phyloP scores from a whole-genome alignment of 2,113 vertebrate species.

The Phrynosoma platyrhinos region DNA sequence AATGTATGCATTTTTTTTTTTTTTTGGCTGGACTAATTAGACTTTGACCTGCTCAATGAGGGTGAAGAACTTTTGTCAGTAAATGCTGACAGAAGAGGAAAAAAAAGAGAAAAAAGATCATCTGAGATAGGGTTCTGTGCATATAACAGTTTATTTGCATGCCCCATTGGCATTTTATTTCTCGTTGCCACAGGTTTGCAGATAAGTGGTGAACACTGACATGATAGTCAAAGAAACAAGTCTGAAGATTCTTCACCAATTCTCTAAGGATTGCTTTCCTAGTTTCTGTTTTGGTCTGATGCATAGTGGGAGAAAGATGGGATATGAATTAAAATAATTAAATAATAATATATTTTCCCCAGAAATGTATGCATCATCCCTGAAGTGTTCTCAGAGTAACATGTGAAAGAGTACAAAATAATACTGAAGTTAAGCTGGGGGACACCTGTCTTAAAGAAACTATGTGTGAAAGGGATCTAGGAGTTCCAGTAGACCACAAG shows the following conservation, averaged over 20 bases:
- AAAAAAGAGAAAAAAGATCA: constrained; percentile 12
- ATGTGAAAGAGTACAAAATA: too few species aligned
- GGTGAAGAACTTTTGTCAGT: constrained; percentile 48
- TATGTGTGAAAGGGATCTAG: too few species aligned
- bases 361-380: too few species aligned
- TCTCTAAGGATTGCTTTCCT: not conserved
- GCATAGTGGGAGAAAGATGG: too few species aligned
- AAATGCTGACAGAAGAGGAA: constrained; percentile 59
- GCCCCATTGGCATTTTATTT: constrained; percentile 38
- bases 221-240: not conserved
- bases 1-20: constrained; percentile 65
- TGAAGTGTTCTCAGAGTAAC: too few species aligned
- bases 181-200: constrained; percentile 15
- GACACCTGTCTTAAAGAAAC: too few species aligned
- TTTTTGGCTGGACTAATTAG: constrained; percentile 68
- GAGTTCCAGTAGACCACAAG: too few species aligned
- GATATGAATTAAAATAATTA: too few species aligned
- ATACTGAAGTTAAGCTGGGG: too few species aligned
- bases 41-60: constrained; percentile 44
- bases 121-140: constrained; percentile 44
- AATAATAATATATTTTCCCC: too few species aligned
- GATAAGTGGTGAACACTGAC: not conserved
- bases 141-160: constrained; percentile 3
- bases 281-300: not conserved
- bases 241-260: not conserved